A percentile compares a stretch with the other conserved stretches of the same genome.
These are phyloP conservation scores for Polydrusus tereticollis DNA, from an alignment of 2,888 invertebrate genomes.

Conservation along the genomic window DNA sequence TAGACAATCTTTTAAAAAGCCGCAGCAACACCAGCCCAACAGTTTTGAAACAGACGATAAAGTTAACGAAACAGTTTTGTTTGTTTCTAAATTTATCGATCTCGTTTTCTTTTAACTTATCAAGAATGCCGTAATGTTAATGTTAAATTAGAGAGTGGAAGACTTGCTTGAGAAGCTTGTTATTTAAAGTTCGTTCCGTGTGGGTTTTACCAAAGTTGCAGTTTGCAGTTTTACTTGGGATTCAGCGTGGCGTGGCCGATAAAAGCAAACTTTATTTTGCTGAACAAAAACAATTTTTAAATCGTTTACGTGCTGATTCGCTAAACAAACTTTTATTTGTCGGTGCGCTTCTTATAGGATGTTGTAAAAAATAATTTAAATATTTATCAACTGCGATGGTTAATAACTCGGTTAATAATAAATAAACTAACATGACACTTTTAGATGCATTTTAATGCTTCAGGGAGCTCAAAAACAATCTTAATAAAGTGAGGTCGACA, in stretches of 20 bases:
- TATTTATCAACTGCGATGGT: too few relatives aligned
- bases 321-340: background rate
- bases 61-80: slow-evolving; percentile 3
- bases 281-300: slow-evolving; percentile 8
- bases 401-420: too few relatives aligned
- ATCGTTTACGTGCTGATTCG: slow-evolving; percentile 8
- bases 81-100: slow-evolving; percentile 18
- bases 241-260: slow-evolving; percentile 1
- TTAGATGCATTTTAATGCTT: too few relatives aligned
- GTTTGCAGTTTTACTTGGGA: background rate
- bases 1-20: too few relatives aligned
- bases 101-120: slow-evolving; percentile 8
- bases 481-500: too few relatives aligned
- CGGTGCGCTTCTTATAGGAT: too few relatives aligned
- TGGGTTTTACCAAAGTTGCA: slow-evolving; percentile 9
- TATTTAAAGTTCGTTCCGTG: slow-evolving; percentile 13
- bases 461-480: too few relatives aligned
- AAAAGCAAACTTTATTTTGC: slow-evolving; percentile 14
- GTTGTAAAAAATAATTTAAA: too few relatives aligned
- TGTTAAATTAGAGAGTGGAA: slow-evolving; percentile 14
- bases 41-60: background rate
- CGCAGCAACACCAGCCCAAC: background rate
- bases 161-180: slow-evolving; percentile 10
- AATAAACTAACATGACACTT: too few relatives aligned
- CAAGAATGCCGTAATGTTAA: slow-evolving; percentile 19